Percentiles rank a stretch among this genome's conserved stretches.
Evolutionary conservation across 2,797 vertebrate genomes (phyloP).

Genomic region (Anguilla pacifica): DNA sequence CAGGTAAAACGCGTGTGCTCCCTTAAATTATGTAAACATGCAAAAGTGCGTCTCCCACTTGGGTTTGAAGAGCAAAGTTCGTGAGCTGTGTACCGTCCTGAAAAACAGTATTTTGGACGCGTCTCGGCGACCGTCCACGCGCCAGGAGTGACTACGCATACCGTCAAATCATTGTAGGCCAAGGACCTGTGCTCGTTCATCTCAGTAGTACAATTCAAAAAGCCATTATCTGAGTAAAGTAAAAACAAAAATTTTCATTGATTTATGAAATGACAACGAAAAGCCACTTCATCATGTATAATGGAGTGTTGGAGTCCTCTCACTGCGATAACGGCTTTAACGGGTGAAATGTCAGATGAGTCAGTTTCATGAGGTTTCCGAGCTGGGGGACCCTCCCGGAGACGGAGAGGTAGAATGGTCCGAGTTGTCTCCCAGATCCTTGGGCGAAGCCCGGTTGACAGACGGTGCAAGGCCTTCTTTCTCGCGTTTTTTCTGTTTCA

Average conservation of each 20-base stretch:
- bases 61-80: constrained; percentile 2
- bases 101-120: neutral
- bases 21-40: constrained; percentile 13
- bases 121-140: neutral
- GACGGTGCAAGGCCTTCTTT: constrained; percentile 75
- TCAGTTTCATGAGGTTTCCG: constrained; percentile 71
- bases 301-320: neutral
- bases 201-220: neutral
- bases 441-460: constrained; percentile 51
- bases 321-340: neutral
- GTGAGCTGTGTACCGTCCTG: neutral
- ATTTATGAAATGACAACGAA: neutral
- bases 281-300: neutral
- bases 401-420: constrained; percentile 82
- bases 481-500: constrained; percentile 98
- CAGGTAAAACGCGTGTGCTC: neutral
- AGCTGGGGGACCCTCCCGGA: constrained; percentile 79
- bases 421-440: constrained; percentile 72
- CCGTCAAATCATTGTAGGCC: neutral
- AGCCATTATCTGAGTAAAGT: neutral
- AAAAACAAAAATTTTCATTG: neutral
- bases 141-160: neutral
- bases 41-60: constrained; percentile 8
- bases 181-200: neutral
- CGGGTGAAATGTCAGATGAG: neutral